These are phyloP conservation scores for Beaufortia kweichowensis DNA, from an alignment of 2,113 vertebrate genomes.

Conservation along the genomic window DNA sequence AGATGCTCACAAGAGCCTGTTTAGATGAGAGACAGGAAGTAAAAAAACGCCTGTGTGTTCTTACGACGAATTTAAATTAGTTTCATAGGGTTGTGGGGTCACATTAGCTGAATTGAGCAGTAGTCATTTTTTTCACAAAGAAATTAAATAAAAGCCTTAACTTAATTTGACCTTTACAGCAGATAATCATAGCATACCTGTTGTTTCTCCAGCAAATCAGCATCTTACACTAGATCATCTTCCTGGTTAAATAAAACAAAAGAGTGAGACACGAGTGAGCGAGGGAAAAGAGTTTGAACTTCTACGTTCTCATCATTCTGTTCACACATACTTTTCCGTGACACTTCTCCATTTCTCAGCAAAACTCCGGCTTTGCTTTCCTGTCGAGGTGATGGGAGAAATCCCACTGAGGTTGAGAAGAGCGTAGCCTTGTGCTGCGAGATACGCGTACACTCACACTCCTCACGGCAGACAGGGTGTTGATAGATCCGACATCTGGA, in stretches of 20 bases:
- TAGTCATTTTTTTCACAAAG: no score
- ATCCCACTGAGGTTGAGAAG: conserved; percentile 66
- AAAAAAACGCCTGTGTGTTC: background rate
- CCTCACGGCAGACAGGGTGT: conserved; percentile 75
- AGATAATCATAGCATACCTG: background rate
- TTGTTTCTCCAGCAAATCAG: background rate
- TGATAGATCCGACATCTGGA: conserved; percentile 81
- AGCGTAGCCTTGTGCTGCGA: conserved; percentile 48
- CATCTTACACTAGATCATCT: background rate
- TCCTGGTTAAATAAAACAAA: conserved; percentile 17
- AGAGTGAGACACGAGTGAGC: background rate
- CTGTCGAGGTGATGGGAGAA: conserved; percentile 68
- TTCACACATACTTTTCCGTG: conserved; percentile 56
- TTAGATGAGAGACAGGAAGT: conserved; percentile 25
- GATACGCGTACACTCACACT: conserved; percentile 44
- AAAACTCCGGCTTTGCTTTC: conserved; percentile 61
- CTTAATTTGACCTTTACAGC: no score
- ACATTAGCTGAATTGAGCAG: background rate
- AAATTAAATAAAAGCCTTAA: no score
- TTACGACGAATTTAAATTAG: background rate
- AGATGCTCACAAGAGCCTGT: conserved; percentile 5
- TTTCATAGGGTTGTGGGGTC: background rate
- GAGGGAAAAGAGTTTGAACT: conserved; percentile 39
- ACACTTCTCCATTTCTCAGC: conserved; percentile 72
- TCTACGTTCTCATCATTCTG: conserved; percentile 51